phyloP scores from a whole-genome alignment of 2,113 vertebrate species.

The Petrocephalus microphthalmus region DNA sequence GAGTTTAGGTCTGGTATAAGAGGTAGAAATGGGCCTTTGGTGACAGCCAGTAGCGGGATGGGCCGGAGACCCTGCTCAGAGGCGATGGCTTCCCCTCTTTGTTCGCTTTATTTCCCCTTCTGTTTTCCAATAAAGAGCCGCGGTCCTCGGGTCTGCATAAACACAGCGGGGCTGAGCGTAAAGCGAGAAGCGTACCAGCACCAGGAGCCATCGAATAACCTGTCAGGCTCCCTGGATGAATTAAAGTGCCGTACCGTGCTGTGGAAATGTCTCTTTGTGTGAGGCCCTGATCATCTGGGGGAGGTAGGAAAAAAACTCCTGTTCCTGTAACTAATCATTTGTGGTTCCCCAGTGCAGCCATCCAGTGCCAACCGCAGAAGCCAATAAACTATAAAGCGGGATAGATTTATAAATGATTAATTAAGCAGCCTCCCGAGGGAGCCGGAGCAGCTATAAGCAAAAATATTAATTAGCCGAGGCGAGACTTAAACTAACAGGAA shows the following conservation, averaged over 20 bases:
- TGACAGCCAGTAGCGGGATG: neutral
- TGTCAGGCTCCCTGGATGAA: constrained; percentile 58
- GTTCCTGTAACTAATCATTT: constrained; percentile 75
- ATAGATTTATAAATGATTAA: constrained; percentile 79
- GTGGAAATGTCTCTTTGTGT: constrained; percentile 60
- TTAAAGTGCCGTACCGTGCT: constrained; percentile 53
- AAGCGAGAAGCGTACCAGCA: neutral
- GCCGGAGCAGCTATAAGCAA: constrained; percentile 66
- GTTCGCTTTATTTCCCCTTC: constrained; percentile 42
- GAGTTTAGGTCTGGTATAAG: constrained; percentile 27
- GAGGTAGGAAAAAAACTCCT: constrained; percentile 49
- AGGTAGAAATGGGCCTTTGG: constrained; percentile 39
- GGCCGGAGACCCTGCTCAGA: constrained; percentile 42
- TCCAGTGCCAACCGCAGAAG: constrained; percentile 67
- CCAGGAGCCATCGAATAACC: constrained; percentile 50
- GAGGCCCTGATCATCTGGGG: constrained; percentile 63
- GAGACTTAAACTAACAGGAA: constrained; percentile 74
- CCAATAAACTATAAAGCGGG: constrained; percentile 72
- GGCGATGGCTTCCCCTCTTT: constrained; percentile 39
- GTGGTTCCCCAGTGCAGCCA: constrained; percentile 69
- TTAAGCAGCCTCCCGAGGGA: constrained; percentile 64
- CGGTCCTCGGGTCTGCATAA: constrained; percentile 38
- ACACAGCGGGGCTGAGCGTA: constrained; percentile 35
- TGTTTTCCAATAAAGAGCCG: constrained; percentile 35
- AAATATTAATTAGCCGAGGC: constrained; percentile 75